Conservation (phyloP, 2,797 vertebrate species). For the Clarias fuscus region DNA sequence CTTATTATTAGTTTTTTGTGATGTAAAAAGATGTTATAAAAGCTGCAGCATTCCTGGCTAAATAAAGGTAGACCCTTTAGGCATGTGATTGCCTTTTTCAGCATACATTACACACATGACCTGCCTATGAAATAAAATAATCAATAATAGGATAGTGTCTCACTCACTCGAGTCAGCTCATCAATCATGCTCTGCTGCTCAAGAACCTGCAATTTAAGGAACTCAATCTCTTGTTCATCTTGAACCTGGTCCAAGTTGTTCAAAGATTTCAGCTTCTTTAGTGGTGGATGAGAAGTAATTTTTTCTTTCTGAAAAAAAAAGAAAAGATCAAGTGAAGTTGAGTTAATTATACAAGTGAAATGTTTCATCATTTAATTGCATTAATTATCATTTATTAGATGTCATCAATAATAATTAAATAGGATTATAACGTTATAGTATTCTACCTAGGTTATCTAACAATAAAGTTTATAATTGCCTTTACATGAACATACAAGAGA, state of each 20-base stretch:
- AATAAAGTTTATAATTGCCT: not conserved
- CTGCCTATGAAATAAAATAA: not conserved
- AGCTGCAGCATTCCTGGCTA: not conserved
- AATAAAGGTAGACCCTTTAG: not conserved
- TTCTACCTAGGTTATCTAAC: not conserved
- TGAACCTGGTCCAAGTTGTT: slow-evolving; percentile 97
- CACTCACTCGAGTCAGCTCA: slow-evolving; percentile 91
- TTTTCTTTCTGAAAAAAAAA: slow-evolving; percentile 84
- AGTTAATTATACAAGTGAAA: not conserved
- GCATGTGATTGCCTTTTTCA: not conserved
- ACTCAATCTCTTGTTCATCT: slow-evolving; percentile 96
- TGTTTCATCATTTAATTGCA: not conserved
- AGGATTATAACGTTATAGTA: not conserved
- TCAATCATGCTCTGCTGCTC: slow-evolving; percentile 98
- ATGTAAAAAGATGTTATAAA: not conserved
- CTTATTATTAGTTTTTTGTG: not conserved
- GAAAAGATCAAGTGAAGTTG: not conserved
- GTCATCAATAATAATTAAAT: not conserved
- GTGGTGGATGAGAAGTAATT: slow-evolving; percentile 88
- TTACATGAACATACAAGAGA: not conserved
- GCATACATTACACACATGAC: not conserved
- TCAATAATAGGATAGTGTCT: not conserved
- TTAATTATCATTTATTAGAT: not conserved
- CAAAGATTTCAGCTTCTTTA: slow-evolving; percentile 96
- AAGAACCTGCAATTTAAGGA: slow-evolving; percentile 96